Percentiles rank a stretch among this genome's conserved stretches.
These are phyloP conservation scores for Melanotaenia boesemani DNA, from an alignment of 2,797 vertebrate genomes.

Conservation along the genomic window DNA sequence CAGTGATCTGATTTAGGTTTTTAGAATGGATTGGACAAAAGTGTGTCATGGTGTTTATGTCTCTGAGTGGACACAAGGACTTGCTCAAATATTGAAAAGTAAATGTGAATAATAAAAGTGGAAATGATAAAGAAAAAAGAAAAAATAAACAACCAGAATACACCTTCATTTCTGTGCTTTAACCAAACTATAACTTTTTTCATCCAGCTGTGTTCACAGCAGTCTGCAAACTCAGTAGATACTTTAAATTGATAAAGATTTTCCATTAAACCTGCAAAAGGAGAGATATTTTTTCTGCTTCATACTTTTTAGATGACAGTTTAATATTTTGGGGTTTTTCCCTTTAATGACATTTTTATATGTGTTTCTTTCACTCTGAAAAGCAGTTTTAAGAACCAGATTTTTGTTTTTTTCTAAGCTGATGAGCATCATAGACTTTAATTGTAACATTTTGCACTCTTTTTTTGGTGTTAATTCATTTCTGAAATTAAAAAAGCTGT, in stretches of 20 bases:
- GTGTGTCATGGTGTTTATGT: too few relatives aligned
- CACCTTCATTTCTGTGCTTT: background rate
- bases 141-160: background rate
- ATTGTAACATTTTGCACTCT: background rate
- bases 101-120: background rate
- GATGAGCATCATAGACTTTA: too few relatives aligned
- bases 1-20: too few relatives aligned
- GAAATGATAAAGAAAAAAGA: too few relatives aligned
- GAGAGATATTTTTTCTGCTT: background rate
- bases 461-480: too few relatives aligned
- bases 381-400: background rate
- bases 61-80: too few relatives aligned
- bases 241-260: background rate
- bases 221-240: background rate
- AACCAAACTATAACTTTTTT: background rate
- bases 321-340: background rate
- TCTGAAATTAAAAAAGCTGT: background rate
- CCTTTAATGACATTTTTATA: background rate
- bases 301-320: background rate
- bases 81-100: background rate
- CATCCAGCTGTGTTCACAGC: background rate
- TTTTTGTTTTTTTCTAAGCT: too few relatives aligned
- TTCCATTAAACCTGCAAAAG: slow-evolving; percentile 2
- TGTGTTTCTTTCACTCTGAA: background rate
- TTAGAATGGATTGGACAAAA: too few relatives aligned